A percentile compares a stretch with the other conserved stretches of the same genome.
Evolutionary conservation across 2,888 invertebrate species (phyloP).

Genomic region (Yponomeuta plumbellus): DNA sequence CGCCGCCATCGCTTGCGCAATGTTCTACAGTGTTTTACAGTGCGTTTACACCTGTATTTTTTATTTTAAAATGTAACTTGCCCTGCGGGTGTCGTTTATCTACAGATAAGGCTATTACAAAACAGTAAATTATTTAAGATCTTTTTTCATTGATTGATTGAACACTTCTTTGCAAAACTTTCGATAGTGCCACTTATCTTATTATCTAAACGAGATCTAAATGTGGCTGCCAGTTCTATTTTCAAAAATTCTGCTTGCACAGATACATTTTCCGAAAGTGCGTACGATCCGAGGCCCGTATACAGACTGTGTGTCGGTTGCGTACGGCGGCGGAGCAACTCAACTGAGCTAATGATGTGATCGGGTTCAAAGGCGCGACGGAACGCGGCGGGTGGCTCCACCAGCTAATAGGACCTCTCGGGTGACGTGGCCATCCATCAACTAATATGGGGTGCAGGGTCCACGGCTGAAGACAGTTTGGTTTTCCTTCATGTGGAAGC

Average conservation of each 20-base stretch:
- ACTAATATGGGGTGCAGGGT: neutral
- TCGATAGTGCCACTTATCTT: conserved; percentile 27
- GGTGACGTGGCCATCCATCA: neutral
- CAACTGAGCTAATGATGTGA: conserved; percentile 68
- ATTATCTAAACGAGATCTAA: no score
- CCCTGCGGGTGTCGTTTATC: neutral
- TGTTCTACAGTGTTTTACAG: conserved; percentile 15
- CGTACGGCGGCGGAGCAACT: conserved; percentile 55
- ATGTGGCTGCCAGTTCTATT: neutral
- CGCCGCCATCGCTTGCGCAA: conserved; percentile 62
- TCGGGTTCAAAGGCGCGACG: conserved; percentile 66
- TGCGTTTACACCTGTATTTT: conserved; percentile 21
- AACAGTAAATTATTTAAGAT: no score
- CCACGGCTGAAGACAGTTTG: neutral
- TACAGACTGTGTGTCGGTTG: conserved; percentile 58
- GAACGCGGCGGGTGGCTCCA: conserved; percentile 52
- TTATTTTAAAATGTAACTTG: neutral
- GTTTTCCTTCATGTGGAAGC: neutral
- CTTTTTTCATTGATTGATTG: no score
- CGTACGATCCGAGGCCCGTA: conserved; percentile 49
- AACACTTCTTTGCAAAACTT: conserved; percentile 31
- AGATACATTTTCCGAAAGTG: neutral
- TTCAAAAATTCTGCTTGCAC: neutral
- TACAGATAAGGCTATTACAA: no score
- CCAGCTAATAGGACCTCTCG: conserved; percentile 34